Conservation (phyloP, 2,797 vertebrate species). For the Tadarida brasiliensis region DNA sequence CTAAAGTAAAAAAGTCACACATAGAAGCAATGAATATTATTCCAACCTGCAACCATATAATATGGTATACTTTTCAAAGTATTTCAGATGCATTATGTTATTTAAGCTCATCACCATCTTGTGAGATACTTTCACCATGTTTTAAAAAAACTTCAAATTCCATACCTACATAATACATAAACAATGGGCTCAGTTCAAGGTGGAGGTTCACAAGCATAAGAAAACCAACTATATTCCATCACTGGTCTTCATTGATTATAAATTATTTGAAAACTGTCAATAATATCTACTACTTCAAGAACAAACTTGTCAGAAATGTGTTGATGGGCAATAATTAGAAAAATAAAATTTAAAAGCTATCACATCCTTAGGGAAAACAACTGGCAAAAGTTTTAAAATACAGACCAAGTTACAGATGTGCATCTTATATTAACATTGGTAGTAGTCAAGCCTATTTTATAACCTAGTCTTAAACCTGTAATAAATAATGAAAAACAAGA, state of each 20-base stretch:
- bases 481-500: neutral
- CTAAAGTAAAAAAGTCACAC: neutral
- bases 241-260: neutral
- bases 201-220: neutral
- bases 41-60: constrained; percentile 1
- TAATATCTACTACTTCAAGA: constrained; percentile 17
- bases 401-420: neutral
- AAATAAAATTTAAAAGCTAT: constrained; percentile 29
- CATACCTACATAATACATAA: constrained; percentile 4
- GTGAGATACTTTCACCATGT: neutral
- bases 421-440: constrained; percentile 30
- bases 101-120: neutral
- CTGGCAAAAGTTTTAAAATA: constrained; percentile 59
- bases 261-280: constrained; percentile 38
- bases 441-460: neutral
- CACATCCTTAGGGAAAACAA: neutral
- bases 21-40: neutral
- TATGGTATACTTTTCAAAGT: neutral
- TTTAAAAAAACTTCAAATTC: neutral
- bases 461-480: constrained; percentile 46
- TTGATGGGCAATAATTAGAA: constrained; percentile 1
- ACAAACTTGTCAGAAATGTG: constrained; percentile 56
- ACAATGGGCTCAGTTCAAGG: neutral
- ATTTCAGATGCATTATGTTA: neutral
- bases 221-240: neutral